These are phyloP conservation scores for Diarsia rubi DNA, from an alignment of 2,888 invertebrate species.

Conservation along the genomic window DNA sequence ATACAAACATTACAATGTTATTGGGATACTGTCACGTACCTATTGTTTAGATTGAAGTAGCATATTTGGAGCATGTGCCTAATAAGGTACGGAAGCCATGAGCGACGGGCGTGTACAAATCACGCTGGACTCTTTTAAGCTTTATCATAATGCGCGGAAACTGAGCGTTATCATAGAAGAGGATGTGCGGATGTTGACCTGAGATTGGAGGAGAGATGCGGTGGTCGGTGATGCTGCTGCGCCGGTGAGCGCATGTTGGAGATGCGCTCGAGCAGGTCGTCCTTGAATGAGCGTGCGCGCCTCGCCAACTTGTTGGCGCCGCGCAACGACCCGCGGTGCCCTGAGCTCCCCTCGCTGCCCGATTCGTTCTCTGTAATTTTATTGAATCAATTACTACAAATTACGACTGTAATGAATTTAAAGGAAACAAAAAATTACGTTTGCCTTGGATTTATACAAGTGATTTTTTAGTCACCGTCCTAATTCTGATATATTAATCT, in stretches of 20 bases:
- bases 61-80: conserved; percentile 22
- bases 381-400: conserved; percentile 64
- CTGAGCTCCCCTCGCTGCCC: conserved; percentile 91
- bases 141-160: conserved; percentile 23
- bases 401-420: conserved; percentile 34
- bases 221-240: conserved; percentile 89
- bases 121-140: not conserved
- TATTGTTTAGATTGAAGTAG: conserved; percentile 15
- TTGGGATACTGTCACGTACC: conserved; percentile 27
- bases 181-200: conserved; percentile 74
- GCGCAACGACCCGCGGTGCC: conserved; percentile 94
- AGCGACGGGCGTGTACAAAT: conserved; percentile 21
- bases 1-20: conserved; percentile 31
- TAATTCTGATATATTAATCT: no score
- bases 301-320: conserved; percentile 96
- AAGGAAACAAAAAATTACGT: conserved; percentile 25
- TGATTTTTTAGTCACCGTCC: no score
- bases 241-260: conserved; percentile 97
- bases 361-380: conserved; percentile 85
- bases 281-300: conserved; percentile 97
- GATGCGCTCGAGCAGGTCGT: conserved; percentile 97
- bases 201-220: conserved; percentile 86
- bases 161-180: conserved; percentile 42
- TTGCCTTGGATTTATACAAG: conserved; percentile 12
- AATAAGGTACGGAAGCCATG: not conserved